These are phyloP conservation scores for Musca domestica DNA, from an alignment of 1,140 invertebrate species.

Conservation along the genomic window DNA sequence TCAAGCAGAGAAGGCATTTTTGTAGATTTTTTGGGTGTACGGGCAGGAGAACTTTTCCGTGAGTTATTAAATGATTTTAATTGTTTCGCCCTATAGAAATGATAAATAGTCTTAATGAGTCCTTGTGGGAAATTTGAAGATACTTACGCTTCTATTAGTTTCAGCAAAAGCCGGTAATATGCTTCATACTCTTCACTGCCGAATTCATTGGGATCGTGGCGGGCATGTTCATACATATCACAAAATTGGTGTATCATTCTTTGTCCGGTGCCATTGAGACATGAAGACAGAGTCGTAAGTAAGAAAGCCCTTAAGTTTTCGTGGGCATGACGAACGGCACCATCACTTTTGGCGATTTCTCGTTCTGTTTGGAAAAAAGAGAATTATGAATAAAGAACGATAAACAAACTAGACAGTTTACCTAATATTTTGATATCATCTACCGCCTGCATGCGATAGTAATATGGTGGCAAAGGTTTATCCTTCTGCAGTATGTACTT, in stretches of 20 bases:
- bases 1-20: slow-evolving; percentile 60
- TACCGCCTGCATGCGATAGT: slow-evolving; percentile 83
- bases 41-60: slow-evolving; percentile 66
- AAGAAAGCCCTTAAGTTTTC: slow-evolving; percentile 80
- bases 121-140: slow-evolving; percentile 22
- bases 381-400: background rate
- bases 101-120: background rate
- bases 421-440: slow-evolving; percentile 84
- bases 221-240: slow-evolving; percentile 80
- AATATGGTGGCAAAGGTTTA: slow-evolving; percentile 69
- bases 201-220: slow-evolving; percentile 82
- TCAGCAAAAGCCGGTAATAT: slow-evolving; percentile 70
- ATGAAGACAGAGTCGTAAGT: slow-evolving; percentile 68
- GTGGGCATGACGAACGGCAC: slow-evolving; percentile 69
- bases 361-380: slow-evolving; percentile 64
- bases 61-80: slow-evolving; percentile 68
- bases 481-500: slow-evolving; percentile 74
- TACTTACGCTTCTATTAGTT: slow-evolving; percentile 74
- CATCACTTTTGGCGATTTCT: slow-evolving; percentile 73
- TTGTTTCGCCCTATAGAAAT: slow-evolving; percentile 63
- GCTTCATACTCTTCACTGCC: slow-evolving; percentile 78
- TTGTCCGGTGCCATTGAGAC: slow-evolving; percentile 72
- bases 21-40: slow-evolving; percentile 63
- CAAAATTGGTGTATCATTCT: slow-evolving; percentile 85
- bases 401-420: no score